Base-by-base conservation (phyloP, 2,888 invertebrate species). In the Uloborus plumipes region DNA sequence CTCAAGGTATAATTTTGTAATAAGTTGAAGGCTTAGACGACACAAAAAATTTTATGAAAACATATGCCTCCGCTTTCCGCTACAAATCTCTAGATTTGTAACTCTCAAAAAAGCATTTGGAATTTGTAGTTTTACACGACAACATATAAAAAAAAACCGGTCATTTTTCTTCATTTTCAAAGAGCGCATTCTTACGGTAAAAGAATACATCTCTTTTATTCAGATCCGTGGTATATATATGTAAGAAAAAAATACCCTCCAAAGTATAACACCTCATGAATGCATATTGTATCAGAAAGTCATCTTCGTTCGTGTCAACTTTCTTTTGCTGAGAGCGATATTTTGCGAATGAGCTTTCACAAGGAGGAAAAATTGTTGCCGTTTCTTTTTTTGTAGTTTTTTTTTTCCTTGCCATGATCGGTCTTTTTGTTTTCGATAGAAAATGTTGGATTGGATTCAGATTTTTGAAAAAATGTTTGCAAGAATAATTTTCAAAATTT, bases 211-310 rank as follows among this genome's bases (percentile, higher is more conserved):
- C 50, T 67, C 53, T 72, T 72, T 78, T 78, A 78, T 78, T 78
- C 66, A 50, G 64, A 70, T 64, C 47, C 26, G 16, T 55, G 64
- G 26, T 47, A 61, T 39, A 73, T 62, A 64, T 18, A 55, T 9
- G n/a, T n/a, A n/a, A 64, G 22, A 20, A 55, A 71, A 55, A 69
- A 67, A 59, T 18, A n/a, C 58, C 49, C n/a, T 20, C 58, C 47
- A 72, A 78, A 65, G 39, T 64, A 18, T 78, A 78, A 72, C 66
- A 66, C 58, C 78, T 78, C 71, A 72, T 72, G 72, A 72, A 78
- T 78, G 78, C 66, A 72, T 78, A 78, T 78, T 78, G 72, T 72
- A 78, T 78, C 78, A 72, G 72, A 72, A 78, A 72, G 71, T 69
- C 58, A 71, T 77, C 64, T 65, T 65, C 55, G 53, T 20, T 26